phyloP scores from a whole-genome alignment of 2,797 vertebrate species.

The Sebastes trivittatus region DNA sequence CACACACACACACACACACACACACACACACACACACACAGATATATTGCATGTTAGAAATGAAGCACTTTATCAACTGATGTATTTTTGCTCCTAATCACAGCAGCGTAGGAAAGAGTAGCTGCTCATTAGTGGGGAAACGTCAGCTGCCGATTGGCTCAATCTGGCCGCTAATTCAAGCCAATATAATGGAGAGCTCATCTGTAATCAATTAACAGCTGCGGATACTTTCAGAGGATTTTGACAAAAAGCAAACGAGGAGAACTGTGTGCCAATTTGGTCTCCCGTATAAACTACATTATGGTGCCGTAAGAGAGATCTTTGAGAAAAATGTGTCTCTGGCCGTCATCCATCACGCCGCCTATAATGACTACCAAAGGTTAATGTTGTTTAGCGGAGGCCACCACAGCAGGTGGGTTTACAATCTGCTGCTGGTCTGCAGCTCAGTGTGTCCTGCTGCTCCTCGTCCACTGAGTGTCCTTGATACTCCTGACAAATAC shows the following conservation, averaged over 20 bases:
- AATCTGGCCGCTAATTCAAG: constrained; percentile 35
- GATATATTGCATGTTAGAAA: constrained; percentile 27
- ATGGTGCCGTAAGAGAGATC: not conserved
- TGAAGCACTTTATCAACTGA: constrained; percentile 25
- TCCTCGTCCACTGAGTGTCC: not conserved
- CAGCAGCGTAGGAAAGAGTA: constrained; percentile 39
- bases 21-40: not conserved
- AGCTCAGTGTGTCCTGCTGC: not conserved
- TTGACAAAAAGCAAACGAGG: constrained; percentile 27
- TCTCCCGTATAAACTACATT: constrained; percentile 16
- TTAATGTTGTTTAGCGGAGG: constrained; percentile 26
- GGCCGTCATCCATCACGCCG: constrained; percentile 17
- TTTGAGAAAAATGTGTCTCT: constrained; percentile 15
- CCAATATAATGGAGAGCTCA: constrained; percentile 38
- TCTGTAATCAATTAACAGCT: constrained; percentile 64
- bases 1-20: not conserved
- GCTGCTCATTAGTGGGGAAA: constrained; percentile 51
- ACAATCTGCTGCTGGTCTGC: constrained; percentile 29
- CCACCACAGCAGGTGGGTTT: constrained; percentile 52
- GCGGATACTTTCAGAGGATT: constrained; percentile 17
- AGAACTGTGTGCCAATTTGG: constrained; percentile 4
- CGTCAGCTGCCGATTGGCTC: constrained; percentile 51
- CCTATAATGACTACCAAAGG: constrained; percentile 3
- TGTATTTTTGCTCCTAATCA: constrained; percentile 39
- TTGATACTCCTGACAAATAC: constrained; percentile 36